These are phyloP conservation scores for Chlorospingus flavigularis DNA, from an alignment of 2,797 vertebrate genomes.

Conservation along the genomic window DNA sequence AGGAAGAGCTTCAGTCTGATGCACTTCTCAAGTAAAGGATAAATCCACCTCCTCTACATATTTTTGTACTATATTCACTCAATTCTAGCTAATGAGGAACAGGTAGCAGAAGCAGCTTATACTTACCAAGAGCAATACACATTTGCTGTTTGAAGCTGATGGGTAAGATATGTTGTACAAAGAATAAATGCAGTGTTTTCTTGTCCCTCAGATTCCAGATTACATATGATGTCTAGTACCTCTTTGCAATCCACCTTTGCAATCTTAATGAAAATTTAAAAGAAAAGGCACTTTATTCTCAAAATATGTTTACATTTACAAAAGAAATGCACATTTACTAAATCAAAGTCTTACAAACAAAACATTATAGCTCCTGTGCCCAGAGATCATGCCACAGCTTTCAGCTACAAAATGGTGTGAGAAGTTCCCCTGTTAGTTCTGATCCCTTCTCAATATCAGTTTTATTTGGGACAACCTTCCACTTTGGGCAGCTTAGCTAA, in stretches of 20 bases:
- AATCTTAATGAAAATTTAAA: conserved; percentile 78
- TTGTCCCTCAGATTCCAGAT: conserved; percentile 93
- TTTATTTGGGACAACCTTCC: not conserved
- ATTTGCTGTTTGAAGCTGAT: conserved; percentile 94
- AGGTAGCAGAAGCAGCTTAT: not conserved
- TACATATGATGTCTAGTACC: conserved; percentile 94
- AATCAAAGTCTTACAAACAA: not conserved
- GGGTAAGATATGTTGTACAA: conserved; percentile 96
- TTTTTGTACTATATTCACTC: not conserved
- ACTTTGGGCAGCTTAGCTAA: not conserved
- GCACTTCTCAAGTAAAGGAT: not conserved
- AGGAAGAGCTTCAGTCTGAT: not conserved
- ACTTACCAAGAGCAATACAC: conserved; percentile 95
- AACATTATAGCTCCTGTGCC: rapidly evolving
- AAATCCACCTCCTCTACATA: not conserved
- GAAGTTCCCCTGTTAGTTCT: not conserved
- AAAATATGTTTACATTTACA: not conserved
- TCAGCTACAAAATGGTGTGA: not conserved
- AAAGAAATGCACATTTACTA: conserved; percentile 15
- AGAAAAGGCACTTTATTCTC: not conserved
- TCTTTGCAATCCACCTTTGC: conserved; percentile 95
- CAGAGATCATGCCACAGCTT: not conserved
- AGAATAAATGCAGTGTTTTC: conserved; percentile 94
- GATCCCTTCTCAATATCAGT: not conserved
- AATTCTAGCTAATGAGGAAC: not conserved